Conservation (phyloP, 1,140 invertebrate genomes). For the Atta colombica region DNA sequence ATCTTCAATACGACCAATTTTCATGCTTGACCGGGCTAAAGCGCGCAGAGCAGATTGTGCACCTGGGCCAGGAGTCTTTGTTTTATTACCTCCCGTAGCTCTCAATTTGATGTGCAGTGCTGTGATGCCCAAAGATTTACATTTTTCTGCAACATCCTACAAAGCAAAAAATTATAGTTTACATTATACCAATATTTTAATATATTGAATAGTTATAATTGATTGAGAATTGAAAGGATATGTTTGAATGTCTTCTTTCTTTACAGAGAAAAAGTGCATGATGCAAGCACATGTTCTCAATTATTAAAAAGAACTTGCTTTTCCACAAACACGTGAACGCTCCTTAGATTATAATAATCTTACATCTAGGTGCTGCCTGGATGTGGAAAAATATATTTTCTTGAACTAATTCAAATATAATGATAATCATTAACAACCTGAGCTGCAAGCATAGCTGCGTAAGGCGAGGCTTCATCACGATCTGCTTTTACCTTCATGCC, state of each 20-base stretch:
- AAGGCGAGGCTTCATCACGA: constrained; percentile 99
- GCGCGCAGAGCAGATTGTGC: constrained; percentile 99
- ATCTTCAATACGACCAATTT: constrained; percentile 99
- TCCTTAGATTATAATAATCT: constrained; percentile 65
- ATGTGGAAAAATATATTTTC: constrained; percentile 68
- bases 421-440: constrained; percentile 88
- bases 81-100: constrained; percentile 99
- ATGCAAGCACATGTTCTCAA: constrained; percentile 12
- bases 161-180: constrained; percentile 45
- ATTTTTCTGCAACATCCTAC: constrained; percentile 99
- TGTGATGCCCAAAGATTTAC: constrained; percentile 98
- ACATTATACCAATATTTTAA: background rate
- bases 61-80: constrained; percentile 99
- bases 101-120: constrained; percentile 99
- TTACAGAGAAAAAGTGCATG: constrained; percentile 17
- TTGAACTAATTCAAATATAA: background rate
- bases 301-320: constrained; percentile 71
- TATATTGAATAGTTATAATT: background rate
- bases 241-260: constrained; percentile 58
- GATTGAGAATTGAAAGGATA: background rate
- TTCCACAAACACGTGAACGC: constrained; percentile 83
- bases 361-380: constrained; percentile 80
- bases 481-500: constrained; percentile 99
- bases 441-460: constrained; percentile 99
- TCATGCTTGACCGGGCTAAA: constrained; percentile 99